phyloP scores from a whole-genome alignment of 1,140 invertebrate species.

The Heliconius himera region DNA sequence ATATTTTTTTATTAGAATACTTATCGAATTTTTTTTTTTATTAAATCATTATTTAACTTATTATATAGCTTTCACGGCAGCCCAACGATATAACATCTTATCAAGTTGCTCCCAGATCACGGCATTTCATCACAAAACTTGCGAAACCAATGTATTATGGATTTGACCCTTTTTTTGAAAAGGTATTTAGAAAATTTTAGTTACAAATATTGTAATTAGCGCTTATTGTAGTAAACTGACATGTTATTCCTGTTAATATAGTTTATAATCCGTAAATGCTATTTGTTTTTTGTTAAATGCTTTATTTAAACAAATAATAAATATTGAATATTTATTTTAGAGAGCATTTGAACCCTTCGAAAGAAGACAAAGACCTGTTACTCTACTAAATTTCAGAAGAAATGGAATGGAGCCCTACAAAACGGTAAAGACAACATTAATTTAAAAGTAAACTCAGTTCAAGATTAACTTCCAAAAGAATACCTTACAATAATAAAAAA shows the following conservation, averaged over 20 bases:
- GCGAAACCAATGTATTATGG: slow-evolving; percentile 53
- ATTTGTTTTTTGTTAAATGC: no score
- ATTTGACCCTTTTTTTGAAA: slow-evolving; percentile 58
- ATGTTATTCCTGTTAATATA: no score
- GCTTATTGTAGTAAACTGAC: no score
- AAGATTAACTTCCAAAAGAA: neutral
- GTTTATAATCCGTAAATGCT: no score
- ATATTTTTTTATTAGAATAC: neutral
- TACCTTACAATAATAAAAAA: no score
- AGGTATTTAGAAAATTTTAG: slow-evolving; percentile 42
- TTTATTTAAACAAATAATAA: neutral
- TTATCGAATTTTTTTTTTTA: neutral
- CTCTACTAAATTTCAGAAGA: slow-evolving; percentile 58
- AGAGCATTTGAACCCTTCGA: slow-evolving; percentile 65
- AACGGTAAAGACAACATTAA: slow-evolving; percentile 27
- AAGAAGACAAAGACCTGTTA: slow-evolving; percentile 53
- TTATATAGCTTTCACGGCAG: slow-evolving; percentile 39
- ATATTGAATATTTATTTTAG: slow-evolving; percentile 39
- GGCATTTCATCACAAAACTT: slow-evolving; percentile 53
- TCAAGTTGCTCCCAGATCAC: slow-evolving; percentile 38
- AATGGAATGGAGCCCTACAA: slow-evolving; percentile 48
- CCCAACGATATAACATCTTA: slow-evolving; percentile 29
- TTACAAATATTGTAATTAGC: neutral
- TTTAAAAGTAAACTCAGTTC: neutral
- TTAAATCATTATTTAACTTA: slow-evolving; percentile 7